Conservation (phyloP, 2,113 vertebrate genomes). For the Dicentrarchus labrax region DNA sequence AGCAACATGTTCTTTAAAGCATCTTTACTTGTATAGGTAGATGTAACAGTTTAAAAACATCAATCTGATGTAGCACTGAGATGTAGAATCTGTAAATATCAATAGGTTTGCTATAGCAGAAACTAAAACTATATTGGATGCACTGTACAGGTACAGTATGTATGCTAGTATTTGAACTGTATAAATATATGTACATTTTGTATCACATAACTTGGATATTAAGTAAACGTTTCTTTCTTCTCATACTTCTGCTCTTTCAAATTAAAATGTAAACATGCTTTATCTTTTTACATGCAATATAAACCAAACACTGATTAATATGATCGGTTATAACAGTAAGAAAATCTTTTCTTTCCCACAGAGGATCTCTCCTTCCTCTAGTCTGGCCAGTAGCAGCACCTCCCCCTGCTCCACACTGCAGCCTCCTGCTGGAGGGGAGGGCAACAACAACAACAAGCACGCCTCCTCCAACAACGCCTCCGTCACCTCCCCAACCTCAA, state of each 20-base stretch:
- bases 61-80: too few species aligned
- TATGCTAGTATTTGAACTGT: too few species aligned
- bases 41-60: too few species aligned
- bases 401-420: conserved; percentile 94
- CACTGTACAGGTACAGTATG: too few species aligned
- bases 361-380: conserved; percentile 95
- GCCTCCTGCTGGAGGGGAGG: conserved; percentile 78
- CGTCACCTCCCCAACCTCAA: conserved; percentile 93
- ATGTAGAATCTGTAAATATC: not conserved
- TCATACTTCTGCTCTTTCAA: too few species aligned
- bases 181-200: not conserved
- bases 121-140: too few species aligned
- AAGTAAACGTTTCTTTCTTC: not conserved
- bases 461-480: conserved; percentile 84
- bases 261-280: not conserved
- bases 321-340: too few species aligned
- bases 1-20: too few species aligned
- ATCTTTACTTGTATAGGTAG: too few species aligned
- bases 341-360: conserved; percentile 82
- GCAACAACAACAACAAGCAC: conserved; percentile 83
- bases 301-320: not conserved
- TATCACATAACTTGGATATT: not conserved
- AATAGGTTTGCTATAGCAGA: not conserved
- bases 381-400: conserved; percentile 92
- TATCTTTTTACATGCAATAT: not conserved